Evolutionary conservation across 2,113 vertebrate genomes (phyloP), one percentile per base, ranked within the genome.

Genomic region (Erpornis zantholeuca): DNA sequence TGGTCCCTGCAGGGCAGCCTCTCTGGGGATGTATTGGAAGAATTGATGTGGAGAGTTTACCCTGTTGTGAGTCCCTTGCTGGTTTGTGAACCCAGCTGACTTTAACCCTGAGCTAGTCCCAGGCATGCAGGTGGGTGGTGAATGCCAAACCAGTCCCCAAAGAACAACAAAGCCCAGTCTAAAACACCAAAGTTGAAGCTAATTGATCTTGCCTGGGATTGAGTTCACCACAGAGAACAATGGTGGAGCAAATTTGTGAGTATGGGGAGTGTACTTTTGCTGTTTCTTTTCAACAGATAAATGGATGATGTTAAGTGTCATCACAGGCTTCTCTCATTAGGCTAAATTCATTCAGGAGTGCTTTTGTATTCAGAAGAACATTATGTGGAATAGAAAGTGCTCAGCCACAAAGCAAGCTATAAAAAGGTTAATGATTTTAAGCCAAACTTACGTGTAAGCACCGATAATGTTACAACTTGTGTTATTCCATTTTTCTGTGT

Each of bases 351-450:
- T 65, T 82, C 36, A 53, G 38, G 84, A 72, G 63, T 77, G 63
- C 40, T 95, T 70, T 82, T 85, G 60, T 79, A 2, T 72, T 87
- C 47, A 44, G 29, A 54, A 73, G 64, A 63, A 52, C 24, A 13
- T 86, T 3, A 13, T 7, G 54, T 77, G 63, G 78, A 66, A 38
- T 12, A 70, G 75, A 70, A 94, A 95, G 65, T 59, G 59, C 68
- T 93, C 79, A 73, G 82, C 50, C 65, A 73, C 35, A 80, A 69
- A 78, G 42, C 22, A 25, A 54, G 47, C 75, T 73, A 19, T 82
- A 17, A 76, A 94, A 59, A 90, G 47, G 63, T 80, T 77, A 94
- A 85, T 88, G 66, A 40, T 80, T 88, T 91, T 56, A 59, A 70
- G 68, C 42, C 47, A 47, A 52, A 82, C 60, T 54, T 66, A 52